These are phyloP conservation scores for Nipponacmea schrenckii DNA, from an alignment of 2,888 invertebrate species.

Conservation along the genomic window DNA sequence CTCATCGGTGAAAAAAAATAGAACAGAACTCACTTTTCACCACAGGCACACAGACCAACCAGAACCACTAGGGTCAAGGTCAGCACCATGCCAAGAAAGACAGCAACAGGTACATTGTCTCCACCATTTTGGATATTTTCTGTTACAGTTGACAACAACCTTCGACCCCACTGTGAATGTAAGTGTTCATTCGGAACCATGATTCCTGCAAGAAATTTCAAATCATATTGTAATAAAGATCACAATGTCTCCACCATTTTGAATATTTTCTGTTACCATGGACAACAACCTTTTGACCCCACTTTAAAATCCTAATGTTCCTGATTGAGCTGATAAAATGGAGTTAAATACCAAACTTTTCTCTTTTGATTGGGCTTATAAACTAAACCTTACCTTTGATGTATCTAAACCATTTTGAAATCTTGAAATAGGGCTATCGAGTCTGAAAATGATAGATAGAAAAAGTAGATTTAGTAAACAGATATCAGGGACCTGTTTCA, in stretches of 20 bases:
- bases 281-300: conserved; percentile 18
- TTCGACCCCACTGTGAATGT: conserved; percentile 9
- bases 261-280: conserved; percentile 10
- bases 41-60: conserved; percentile 35
- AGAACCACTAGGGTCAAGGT: conserved; percentile 23
- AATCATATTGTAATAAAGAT: no score
- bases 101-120: conserved; percentile 9
- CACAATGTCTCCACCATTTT: conserved; percentile 4
- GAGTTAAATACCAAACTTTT: no score
- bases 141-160: conserved; percentile 15
- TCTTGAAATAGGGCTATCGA: no score
- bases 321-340: no score
- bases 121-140: conserved; percentile 9
- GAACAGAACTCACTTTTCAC: conserved; percentile 30
- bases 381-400: no score
- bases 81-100: conserved; percentile 1
- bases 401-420: no score
- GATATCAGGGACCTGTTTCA: no score
- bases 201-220: neutral
- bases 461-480: no score
- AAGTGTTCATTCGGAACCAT: neutral
- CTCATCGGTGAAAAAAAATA: neutral
- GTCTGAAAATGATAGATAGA: no score
- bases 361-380: no score
- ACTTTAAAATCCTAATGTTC: no score